Evolutionary conservation across 2,113 vertebrate genomes (phyloP).

Genomic region (Pseudopipra pipra): DNA sequence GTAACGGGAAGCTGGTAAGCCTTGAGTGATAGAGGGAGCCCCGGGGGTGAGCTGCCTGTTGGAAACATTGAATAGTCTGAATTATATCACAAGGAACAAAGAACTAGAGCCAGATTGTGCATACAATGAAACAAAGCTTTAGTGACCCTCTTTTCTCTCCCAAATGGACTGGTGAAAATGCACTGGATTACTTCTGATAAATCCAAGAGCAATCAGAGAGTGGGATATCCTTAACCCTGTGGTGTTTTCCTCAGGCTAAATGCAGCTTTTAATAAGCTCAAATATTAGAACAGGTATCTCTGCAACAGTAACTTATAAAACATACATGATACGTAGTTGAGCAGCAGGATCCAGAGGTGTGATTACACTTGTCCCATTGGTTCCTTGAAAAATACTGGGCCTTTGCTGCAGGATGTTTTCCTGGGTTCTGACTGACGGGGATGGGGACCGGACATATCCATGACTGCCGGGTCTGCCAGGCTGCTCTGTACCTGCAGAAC

Average conservation of each 20-base stretch:
- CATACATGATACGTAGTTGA: slow-evolving; percentile 88
- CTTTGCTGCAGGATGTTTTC: slow-evolving; percentile 90
- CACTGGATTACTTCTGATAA: not conserved
- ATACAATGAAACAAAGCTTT: not conserved
- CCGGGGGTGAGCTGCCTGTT: slow-evolving; percentile 79
- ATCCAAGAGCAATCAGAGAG: not conserved
- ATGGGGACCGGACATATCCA: slow-evolving; percentile 89
- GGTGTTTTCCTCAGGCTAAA: not conserved
- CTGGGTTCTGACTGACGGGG: slow-evolving; percentile 89
- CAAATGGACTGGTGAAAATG: not conserved
- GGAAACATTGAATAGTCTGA: slow-evolving; percentile 4
- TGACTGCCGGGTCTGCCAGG: slow-evolving; percentile 88
- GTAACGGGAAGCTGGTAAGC: slow-evolving; percentile 86
- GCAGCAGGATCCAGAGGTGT: slow-evolving; percentile 84
- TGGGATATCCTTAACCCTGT: not conserved
- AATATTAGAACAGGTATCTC: not conserved
- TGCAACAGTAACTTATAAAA: not conserved
- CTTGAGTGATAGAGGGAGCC: slow-evolving; percentile 78
- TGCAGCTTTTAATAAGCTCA: not conserved
- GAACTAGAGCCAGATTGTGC: not conserved
- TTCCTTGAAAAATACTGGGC: slow-evolving; percentile 95
- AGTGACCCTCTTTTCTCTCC: not conserved
- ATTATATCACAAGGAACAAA: not conserved
- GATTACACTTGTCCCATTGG: slow-evolving; percentile 93
- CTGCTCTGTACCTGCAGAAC: slow-evolving; percentile 79